These are phyloP conservation scores for Peromyscus maniculatus DNA, from an alignment of 2,113 vertebrate genomes.

Conservation along the genomic window DNA sequence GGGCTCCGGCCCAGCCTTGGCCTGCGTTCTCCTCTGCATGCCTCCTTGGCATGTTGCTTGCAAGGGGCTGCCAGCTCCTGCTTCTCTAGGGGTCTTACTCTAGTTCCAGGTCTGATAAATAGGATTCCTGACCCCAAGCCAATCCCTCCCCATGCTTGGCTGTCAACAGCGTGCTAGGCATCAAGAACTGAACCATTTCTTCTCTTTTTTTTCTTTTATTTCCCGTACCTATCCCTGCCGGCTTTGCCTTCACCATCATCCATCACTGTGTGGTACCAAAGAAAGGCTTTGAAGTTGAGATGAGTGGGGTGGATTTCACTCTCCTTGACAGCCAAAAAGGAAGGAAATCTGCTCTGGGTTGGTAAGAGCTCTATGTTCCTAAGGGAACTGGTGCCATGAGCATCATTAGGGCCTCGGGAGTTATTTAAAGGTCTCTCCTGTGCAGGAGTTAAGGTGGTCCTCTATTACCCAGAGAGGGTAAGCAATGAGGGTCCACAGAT, in stretches of 20 bases:
- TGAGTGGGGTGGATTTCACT: background rate
- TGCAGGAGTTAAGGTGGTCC: background rate
- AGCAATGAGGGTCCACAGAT: background rate
- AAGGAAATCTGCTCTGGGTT: background rate
- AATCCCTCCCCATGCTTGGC: background rate
- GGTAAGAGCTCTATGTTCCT: background rate
- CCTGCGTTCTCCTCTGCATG: background rate
- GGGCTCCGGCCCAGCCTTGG: background rate
- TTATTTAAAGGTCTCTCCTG: background rate
- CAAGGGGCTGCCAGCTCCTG: background rate
- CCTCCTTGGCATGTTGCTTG: background rate
- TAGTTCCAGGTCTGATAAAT: background rate
- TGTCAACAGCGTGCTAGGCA: background rate
- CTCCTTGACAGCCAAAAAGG: slow-evolving; percentile 13
- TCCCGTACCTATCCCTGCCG: background rate
- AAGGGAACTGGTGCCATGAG: background rate
- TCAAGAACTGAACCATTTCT: background rate
- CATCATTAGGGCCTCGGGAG: background rate
- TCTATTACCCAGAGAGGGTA: background rate
- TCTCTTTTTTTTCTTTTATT: background rate
- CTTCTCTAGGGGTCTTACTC: background rate
- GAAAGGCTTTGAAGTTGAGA: background rate
- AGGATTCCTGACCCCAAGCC: background rate
- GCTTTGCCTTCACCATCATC: background rate
- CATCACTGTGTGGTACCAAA: background rate